Base-by-base conservation (phyloP, 1,140 invertebrate genomes). In the Vanessa atalanta region DNA sequence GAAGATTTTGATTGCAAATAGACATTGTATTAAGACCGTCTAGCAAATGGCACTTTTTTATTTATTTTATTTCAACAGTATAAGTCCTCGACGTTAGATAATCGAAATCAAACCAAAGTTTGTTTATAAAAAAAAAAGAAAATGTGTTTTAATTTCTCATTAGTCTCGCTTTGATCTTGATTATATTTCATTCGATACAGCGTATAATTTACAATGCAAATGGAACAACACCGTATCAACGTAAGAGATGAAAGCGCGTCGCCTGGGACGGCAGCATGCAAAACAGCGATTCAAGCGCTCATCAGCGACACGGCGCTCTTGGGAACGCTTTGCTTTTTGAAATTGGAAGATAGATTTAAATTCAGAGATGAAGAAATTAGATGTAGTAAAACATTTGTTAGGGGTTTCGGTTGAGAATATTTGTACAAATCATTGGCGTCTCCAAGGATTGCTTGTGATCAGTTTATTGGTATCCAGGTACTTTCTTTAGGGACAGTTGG, bases 291-390 rank as follows among this genome's bases (percentile, higher is more conserved):
- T 81, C 70, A 71, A 79, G 69, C 75, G 68, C 76, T 80, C 79
- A 80, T 82, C 81, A 79, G 77, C 71, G 61, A 73, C 72, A 81
- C 70, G 71, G 77, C 72, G 16, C 81, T 70, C 79, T 11, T 20
- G 81, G 81, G 81, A 79, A 57, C 63, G 73, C 73, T 79, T 77
- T 37, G 74, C 81, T 84, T 68, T 69, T 76, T 72, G 74, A 83
- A 86, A 84, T 79, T 83, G 80, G 80, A 76, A 83, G 76, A 75
- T 76, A 80, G 74, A 80, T 79, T 77, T 76, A 78, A 82, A 72
- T 69, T 47, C 55, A 55, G 53, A 53, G 50, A 14, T n/a, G 16
- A 65, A 47, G 55, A 50, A 67, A 67, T 67, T 23, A 50, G 65
- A 67, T 55, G 57, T 23, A 31, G 48, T 57, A 11, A 2, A 51